Conservation (phyloP, 2,888 invertebrate species). For the Ptychoptera contaminata region DNA sequence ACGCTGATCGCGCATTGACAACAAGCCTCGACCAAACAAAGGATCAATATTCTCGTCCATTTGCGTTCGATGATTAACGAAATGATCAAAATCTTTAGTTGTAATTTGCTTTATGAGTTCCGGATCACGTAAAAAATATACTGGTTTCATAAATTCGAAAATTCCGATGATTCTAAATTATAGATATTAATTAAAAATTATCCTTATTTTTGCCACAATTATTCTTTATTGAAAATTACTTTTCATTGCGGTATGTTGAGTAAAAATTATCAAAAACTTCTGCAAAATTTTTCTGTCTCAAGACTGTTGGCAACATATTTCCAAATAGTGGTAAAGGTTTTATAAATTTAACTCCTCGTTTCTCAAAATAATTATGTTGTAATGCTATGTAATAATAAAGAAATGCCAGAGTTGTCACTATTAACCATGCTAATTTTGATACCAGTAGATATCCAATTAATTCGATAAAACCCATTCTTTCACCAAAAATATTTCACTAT, state of each 20-base stretch:
- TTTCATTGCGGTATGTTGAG: neutral
- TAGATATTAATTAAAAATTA: too few relatives aligned
- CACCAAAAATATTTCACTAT: too few relatives aligned
- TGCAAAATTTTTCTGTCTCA: neutral
- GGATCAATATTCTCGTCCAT: constrained; percentile 30
- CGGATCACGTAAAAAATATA: constrained; percentile 34
- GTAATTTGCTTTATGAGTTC: constrained; percentile 37
- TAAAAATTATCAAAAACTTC: neutral
- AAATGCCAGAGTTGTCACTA: neutral
- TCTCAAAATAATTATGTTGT: neutral
- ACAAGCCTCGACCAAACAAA: constrained; percentile 34
- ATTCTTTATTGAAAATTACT: neutral
- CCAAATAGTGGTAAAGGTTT: neutral
- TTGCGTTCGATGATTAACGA: constrained; percentile 32
- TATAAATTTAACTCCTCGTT: neutral
- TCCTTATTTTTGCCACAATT: too few relatives aligned
- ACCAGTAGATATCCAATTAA: too few relatives aligned
- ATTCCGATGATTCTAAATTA: constrained; percentile 33
- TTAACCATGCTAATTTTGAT: neutral
- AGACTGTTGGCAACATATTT: neutral
- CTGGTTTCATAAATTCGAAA: constrained; percentile 30
- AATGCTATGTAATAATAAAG: neutral
- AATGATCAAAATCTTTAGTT: constrained; percentile 41
- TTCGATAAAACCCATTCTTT: too few relatives aligned
- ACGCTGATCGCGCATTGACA: constrained; percentile 29